Evolutionary conservation across 2,797 vertebrate species (phyloP).

Genomic region (Hypotaenidia okinawae): DNA sequence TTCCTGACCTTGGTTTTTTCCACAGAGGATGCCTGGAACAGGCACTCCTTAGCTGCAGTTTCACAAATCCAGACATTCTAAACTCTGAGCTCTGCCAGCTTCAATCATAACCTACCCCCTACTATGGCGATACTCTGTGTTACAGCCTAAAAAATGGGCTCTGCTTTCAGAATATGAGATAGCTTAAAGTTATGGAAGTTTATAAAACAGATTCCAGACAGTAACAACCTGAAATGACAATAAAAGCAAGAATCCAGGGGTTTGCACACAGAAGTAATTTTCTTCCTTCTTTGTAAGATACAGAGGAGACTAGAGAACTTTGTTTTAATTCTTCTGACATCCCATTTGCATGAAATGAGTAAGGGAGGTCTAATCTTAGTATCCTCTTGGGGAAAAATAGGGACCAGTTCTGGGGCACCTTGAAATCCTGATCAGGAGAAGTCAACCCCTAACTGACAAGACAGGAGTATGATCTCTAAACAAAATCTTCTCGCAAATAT

Average conservation of each 20-base stretch:
- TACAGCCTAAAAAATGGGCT: not conserved
- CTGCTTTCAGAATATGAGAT: not conserved
- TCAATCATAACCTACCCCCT: not conserved
- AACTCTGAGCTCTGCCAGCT: constrained; percentile 31
- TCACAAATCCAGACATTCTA: not conserved
- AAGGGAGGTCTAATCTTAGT: not conserved
- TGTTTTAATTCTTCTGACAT: not conserved
- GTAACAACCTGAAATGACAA: not conserved
- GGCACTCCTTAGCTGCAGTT: not conserved
- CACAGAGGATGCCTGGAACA: not conserved
- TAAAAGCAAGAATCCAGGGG: not conserved
- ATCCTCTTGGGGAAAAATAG: not conserved
- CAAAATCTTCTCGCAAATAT: not conserved
- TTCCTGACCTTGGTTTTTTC: not conserved
- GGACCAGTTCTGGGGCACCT: not conserved
- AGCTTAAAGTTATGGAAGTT: not conserved
- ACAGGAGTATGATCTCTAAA: not conserved
- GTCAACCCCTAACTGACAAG: not conserved
- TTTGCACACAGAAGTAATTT: not conserved
- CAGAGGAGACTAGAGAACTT: not conserved
- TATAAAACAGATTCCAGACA: not conserved
- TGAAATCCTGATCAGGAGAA: not conserved
- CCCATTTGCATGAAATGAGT: not conserved
- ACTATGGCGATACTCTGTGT: not conserved
- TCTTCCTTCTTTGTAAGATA: not conserved